Evolutionary conservation across 2,888 invertebrate species (phyloP), one percentile per base, ranked within the genome.

Genomic region (Dryococelus australis): DNA sequence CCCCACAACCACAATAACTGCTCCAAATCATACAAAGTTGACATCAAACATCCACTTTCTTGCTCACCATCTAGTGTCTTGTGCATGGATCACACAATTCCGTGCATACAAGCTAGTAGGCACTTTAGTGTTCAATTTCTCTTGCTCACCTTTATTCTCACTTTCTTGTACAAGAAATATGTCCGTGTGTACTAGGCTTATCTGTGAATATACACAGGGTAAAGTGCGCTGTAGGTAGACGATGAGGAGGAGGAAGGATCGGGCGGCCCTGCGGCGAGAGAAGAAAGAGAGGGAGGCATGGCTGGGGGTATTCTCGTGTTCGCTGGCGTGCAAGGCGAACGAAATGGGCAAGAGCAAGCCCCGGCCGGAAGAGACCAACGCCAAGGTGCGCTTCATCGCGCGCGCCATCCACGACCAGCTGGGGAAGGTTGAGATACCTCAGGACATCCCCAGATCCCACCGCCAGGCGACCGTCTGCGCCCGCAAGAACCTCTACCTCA

Each of bases 321-420:
- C 65, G 65, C 65, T 65, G 65, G 65, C 65, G 24, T n/a, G 65
- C 65, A 65, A 65, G 65, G 65, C 65, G 65, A 20, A 65, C 65
- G 65, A 16, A 8, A 16, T 65, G 8, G 65, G 65, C 24, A 20
- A n/a, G 24, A n/a, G 13, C 24, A 65, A 65, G 65, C 20, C 20
- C 13, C 65, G 65, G 8, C 65, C 65, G 0, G 65, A 0, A 0
- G 10, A 1, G 5, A n/a, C n/a, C 65, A 65, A 65, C 65, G 65
- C 65, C 65, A 65, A 65, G 65, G 16, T 65, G 24, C 65, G 65
- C 65, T 65, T 65, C 65, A 65, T 65, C 65, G 65, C 65, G 20
- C 65, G 65, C 24, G 65, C 65, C 65, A 65, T 65, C 65, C 65
- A 65, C 65, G 65, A 65, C 65, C 65, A 65, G 65, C 65, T 65